Percentiles rank a stretch among this genome's conserved stretches.
Conservation (phyloP, 2,888 invertebrate genomes). For the Hirtodrosophila histrioides region DNA sequence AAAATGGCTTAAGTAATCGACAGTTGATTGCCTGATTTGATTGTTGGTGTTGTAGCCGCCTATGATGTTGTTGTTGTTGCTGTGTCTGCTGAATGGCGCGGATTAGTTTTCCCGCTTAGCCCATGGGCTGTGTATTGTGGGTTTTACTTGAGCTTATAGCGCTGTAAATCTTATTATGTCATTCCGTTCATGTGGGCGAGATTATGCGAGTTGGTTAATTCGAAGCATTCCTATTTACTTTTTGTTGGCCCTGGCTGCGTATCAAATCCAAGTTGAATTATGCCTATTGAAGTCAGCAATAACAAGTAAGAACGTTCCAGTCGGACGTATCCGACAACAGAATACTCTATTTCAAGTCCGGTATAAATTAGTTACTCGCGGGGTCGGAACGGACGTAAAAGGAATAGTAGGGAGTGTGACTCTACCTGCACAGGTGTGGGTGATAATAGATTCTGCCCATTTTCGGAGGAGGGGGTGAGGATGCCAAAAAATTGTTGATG, state of each 20-base stretch:
- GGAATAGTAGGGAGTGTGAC: too few relatives aligned
- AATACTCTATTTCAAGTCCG: too few relatives aligned
- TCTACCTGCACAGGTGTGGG: too few relatives aligned
- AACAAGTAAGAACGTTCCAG: too few relatives aligned
- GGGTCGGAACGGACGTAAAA: too few relatives aligned
- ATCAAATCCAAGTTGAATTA: slow-evolving; percentile 1
- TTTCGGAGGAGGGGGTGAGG: too few relatives aligned
- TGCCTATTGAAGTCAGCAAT: too few relatives aligned
- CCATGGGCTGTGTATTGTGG: slow-evolving; percentile 20
- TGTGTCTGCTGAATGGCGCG: slow-evolving; percentile 38
- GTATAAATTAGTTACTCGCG: too few relatives aligned
- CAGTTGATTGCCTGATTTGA: slow-evolving; percentile 76
- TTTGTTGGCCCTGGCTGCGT: slow-evolving; percentile 1
- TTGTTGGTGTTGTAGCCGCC: slow-evolving; percentile 56
- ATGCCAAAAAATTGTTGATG: too few relatives aligned
- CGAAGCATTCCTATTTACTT: slow-evolving; percentile 2
- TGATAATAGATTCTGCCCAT: too few relatives aligned
- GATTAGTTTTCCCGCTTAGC: slow-evolving; percentile 46
- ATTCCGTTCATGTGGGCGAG: slow-evolving; percentile 5
- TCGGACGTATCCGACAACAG: too few relatives aligned
- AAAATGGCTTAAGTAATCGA: slow-evolving; percentile 79
- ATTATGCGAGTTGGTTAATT: slow-evolving; percentile 13
- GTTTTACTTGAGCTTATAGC: slow-evolving; percentile 15
- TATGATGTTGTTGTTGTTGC: slow-evolving; percentile 26
- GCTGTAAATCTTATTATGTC: slow-evolving; percentile 41